Conservation (phyloP, 2,113 vertebrate species). For the Zosterops japonicus region DNA sequence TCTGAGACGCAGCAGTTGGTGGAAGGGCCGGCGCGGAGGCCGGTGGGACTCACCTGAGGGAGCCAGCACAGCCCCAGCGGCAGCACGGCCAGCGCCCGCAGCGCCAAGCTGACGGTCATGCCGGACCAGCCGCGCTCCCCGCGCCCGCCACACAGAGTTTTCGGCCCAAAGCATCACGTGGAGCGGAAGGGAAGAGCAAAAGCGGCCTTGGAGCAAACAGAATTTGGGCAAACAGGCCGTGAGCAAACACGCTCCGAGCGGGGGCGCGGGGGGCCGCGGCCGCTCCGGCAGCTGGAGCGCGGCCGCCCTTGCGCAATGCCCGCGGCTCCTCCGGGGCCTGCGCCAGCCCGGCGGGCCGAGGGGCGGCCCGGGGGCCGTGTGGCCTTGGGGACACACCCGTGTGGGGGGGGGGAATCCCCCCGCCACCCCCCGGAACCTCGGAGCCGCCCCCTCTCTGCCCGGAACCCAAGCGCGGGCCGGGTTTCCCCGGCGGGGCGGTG, state of each 20-base stretch:
- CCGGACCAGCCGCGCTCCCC: not conserved
- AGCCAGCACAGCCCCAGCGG: conserved; percentile 52
- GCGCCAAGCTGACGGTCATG: not conserved
- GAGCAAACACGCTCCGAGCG: not conserved
- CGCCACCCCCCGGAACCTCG: not conserved
- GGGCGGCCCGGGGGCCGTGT: not conserved
- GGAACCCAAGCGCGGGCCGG: not conserved
- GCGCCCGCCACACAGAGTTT: not conserved
- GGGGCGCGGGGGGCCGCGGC: not conserved
- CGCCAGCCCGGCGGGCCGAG: not conserved
- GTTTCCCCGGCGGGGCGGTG: conserved; percentile 1
- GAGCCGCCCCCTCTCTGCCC: not conserved
- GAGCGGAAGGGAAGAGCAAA: not conserved
- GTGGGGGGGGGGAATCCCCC: fast-evolving
- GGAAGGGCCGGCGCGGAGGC: not conserved
- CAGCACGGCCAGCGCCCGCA: conserved; percentile 5
- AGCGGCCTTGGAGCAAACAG: not conserved
- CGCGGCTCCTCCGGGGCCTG: not conserved
- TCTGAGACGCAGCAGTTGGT: not conserved
- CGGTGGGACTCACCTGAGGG: conserved; percentile 60
- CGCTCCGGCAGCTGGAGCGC: not conserved
- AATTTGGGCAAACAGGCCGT: not conserved
- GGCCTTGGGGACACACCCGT: not conserved
- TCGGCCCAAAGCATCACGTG: not conserved
- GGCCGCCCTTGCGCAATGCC: not conserved